Evolutionary conservation across 2,797 vertebrate species (phyloP).

Genomic region (Lepus townsendii): DNA sequence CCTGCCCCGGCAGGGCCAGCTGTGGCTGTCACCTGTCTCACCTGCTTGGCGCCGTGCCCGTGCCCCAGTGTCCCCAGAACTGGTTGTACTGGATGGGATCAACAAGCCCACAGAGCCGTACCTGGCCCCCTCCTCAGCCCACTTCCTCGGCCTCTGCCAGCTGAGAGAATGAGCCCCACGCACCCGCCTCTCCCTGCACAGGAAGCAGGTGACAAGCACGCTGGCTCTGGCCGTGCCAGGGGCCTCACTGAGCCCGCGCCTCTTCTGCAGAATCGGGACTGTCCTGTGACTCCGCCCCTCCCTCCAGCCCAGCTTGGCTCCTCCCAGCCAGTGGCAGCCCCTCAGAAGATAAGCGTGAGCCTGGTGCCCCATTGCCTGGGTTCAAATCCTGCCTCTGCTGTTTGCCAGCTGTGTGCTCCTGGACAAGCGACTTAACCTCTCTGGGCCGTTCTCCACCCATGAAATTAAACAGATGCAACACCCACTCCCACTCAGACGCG

Average conservation of each 20-base stretch:
- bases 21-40: rapidly evolving
- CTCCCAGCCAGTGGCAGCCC: not conserved
- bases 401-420: not conserved
- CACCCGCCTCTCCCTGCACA: rapidly evolving
- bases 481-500: rapidly evolving
- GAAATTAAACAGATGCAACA: rapidly evolving
- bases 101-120: not conserved
- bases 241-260: not conserved
- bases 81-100: not conserved
- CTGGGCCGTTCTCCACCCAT: not conserved
- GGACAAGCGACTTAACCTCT: not conserved
- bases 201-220: not conserved
- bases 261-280: not conserved
- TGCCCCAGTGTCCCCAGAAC: not conserved
- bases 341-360: not conserved
- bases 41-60: rapidly evolving
- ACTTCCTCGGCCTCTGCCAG: not conserved
- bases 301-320: not conserved
- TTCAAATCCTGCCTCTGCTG: not conserved
- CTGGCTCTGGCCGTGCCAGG: not conserved
- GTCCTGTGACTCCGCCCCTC: not conserved
- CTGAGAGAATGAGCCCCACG: not conserved
- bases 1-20: not conserved
- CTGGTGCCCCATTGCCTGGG: not conserved
- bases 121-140: not conserved